phyloP scores from a whole-genome alignment of 2,797 vertebrate genomes.

The Hoplostethus atlanticus region DNA sequence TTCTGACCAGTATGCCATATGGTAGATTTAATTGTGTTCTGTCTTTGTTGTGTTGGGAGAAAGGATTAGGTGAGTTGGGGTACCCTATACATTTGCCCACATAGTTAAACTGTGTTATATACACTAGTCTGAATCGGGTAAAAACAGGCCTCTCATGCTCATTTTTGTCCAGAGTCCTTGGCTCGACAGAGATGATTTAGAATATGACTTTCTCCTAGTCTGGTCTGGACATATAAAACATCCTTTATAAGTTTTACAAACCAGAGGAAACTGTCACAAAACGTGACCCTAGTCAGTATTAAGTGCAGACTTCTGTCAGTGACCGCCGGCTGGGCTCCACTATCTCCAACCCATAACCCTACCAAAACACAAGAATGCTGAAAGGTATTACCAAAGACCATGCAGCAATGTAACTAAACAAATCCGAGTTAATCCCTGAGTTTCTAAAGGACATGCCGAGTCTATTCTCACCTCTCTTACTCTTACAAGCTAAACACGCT shows the following conservation, averaged over 20 bases:
- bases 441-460: slow-evolving; percentile 52
- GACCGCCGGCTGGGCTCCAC: slow-evolving; percentile 22
- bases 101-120: too few relatives aligned
- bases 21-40: too few relatives aligned
- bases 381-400: slow-evolving; percentile 44
- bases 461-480: slow-evolving; percentile 26
- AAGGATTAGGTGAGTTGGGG: too few relatives aligned
- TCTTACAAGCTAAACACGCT: slow-evolving; percentile 21
- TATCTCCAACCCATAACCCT: slow-evolving; percentile 6
- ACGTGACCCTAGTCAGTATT: not conserved
- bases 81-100: too few relatives aligned
- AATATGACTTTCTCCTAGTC: not conserved
- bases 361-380: slow-evolving; percentile 49
- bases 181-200: not conserved
- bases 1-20: too few relatives aligned
- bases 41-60: too few relatives aligned
- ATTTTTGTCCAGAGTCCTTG: not conserved
- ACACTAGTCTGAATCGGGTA: too few relatives aligned
- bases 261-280: not conserved
- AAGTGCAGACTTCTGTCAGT: slow-evolving; percentile 13
- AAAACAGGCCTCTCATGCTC: not conserved
- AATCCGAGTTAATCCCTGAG: slow-evolving; percentile 31
- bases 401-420: slow-evolving; percentile 58
- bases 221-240: not conserved
- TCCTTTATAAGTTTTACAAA: slow-evolving; percentile 9